These are phyloP conservation scores for Pogonognathellus flavescens DNA, from an alignment of 1,140 invertebrate species.

Conservation along the genomic window DNA sequence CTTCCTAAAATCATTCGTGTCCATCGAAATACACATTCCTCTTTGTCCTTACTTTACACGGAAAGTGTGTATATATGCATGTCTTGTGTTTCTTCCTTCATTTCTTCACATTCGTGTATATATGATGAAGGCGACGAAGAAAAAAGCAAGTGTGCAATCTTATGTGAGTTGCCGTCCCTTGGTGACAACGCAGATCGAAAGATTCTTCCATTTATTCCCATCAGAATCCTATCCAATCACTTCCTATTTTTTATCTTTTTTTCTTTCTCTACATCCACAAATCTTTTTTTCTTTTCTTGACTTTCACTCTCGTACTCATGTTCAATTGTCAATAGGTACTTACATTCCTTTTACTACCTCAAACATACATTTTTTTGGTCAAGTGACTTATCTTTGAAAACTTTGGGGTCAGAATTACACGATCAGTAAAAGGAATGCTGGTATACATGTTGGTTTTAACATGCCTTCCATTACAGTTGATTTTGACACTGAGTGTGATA, in stretches of 20 bases:
- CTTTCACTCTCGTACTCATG: constrained; percentile 1
- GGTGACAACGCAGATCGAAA: constrained; percentile 32
- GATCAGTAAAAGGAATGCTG: too few species aligned
- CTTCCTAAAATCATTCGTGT: constrained; percentile 49
- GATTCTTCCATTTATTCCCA: constrained; percentile 46
- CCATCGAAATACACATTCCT: constrained; percentile 37
- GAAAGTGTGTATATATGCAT: too few species aligned
- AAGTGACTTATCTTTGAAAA: neutral
- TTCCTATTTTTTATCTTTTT: constrained; percentile 14
- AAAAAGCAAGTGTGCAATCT: constrained; percentile 46
- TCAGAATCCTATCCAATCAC: constrained; percentile 48
- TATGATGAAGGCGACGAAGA: neutral
- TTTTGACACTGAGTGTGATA: constrained; percentile 28
- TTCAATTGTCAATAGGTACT: constrained; percentile 35
- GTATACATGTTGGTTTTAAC: neutral
- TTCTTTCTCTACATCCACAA: constrained; percentile 17
- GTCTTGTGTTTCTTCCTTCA: neutral
- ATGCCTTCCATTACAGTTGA: constrained; percentile 16
- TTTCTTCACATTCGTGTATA: neutral
- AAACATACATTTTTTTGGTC: constrained; percentile 43
- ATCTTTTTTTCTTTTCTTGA: constrained; percentile 33
- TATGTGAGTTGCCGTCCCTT: constrained; percentile 30
- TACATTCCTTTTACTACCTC: constrained; percentile 19
- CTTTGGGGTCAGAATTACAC: too few species aligned
- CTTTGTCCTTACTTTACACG: neutral